Evolutionary conservation across 2,888 invertebrate species (phyloP), one percentile per base, ranked within the genome.

Genomic region (Calliphora vomitoria): DNA sequence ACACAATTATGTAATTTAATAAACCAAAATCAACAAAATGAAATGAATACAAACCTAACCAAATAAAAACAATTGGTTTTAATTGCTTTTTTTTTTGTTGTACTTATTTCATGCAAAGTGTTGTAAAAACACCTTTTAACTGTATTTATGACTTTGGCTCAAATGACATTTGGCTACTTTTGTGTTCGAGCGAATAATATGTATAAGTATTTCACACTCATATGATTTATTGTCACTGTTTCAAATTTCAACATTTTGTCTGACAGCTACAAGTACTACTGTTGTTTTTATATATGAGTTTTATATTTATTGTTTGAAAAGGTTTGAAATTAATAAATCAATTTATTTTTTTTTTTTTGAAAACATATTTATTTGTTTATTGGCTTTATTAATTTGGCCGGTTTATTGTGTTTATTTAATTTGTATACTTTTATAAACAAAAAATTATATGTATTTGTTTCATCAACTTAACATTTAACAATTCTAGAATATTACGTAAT

Each of bases 241-340:
- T 53, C 15, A 60, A 53, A 74, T 62, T 55, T 20, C 15, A 55
- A 44, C 25, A 55, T 44, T 74, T 74, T 66, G 35, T 75, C 60
- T 79, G 74, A 66, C 84, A 74, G 50, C 5, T 68, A 80, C 84
- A 60, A 60, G 60, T 71, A 62, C 68, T 85, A 72, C 68, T 69
- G 74, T 69, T 50, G 69, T 68, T 18, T 35, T 6, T 44, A 3
- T 4, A 44, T 13, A 58, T 58, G 1, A 13, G 13, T 50, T 50
- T 25, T 11, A 8, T 58, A 25, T 25, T 58, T 20, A 18, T 55
- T 8, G 20, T 55, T 31, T 60, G 25, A 10, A 25, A 60, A 11
- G 20, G 20, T 20, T 20, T 20, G 1, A 20, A 55, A 13, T 35
- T 58, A 58, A 35, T 62, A 35, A 62, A 62, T 31, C 68, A 69